A percentile compares a stretch with the other conserved stretches of the same genome.
Evolutionary conservation across 1,140 invertebrate species (phyloP).

Genomic region (Brachionus angularis): DNA sequence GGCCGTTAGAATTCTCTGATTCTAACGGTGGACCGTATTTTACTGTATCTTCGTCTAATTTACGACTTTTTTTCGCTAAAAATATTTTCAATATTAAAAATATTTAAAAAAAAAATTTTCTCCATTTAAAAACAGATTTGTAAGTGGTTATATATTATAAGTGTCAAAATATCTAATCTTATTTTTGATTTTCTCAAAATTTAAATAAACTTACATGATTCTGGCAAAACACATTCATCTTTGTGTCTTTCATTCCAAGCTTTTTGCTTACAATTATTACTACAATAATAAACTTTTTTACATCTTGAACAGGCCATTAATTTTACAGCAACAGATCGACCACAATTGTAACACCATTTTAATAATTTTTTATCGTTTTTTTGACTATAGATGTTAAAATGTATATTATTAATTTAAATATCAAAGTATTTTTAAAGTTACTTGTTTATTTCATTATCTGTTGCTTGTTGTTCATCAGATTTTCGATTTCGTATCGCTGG

Average conservation of each 20-base stretch:
- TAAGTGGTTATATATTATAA: no score
- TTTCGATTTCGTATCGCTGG: no score
- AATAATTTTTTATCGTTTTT: conserved; percentile 16
- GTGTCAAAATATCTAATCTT: no score
- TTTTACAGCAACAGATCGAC: conserved; percentile 54
- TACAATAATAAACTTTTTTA: conserved; percentile 58
- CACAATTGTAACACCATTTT: conserved; percentile 55
- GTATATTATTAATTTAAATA: no score
- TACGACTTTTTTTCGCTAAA: conserved; percentile 9
- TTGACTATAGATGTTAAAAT: no score
- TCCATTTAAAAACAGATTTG: no score
- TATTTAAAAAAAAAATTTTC: conserved; percentile 26
- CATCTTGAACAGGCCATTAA: conserved; percentile 56
- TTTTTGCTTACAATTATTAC: conserved; percentile 57
- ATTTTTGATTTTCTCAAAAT: background rate
- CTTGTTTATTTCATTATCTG: no score
- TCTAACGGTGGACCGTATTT: conserved; percentile 20
- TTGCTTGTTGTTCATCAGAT: no score
- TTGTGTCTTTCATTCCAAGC: conserved; percentile 56
- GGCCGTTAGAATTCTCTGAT: background rate
- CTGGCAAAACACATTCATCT: conserved; percentile 50
- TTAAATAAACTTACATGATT: conserved; percentile 22
- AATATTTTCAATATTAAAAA: no score
- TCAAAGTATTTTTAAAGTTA: no score
- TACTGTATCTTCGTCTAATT: conserved; percentile 14